Evolutionary conservation across 1,140 invertebrate species (phyloP), one percentile per base, ranked within the genome.

Genomic region (Dinothrombium tinctorium): DNA sequence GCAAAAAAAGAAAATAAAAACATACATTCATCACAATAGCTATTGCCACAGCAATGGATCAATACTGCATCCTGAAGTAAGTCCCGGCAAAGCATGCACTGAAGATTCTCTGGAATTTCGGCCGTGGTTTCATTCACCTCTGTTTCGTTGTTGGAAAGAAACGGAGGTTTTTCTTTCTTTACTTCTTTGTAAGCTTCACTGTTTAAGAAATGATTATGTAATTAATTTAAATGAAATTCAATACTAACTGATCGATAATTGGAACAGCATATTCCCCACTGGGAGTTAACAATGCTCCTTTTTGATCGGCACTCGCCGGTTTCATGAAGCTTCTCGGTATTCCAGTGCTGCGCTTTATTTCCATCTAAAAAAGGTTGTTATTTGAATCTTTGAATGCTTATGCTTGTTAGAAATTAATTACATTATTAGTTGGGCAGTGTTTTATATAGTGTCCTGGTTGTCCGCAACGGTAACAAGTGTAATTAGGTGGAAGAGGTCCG

Each of bases 1-100:
- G n/a, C n/a, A n/a, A n/a, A n/a, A n/a, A n/a, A n/a, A n/a, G n/a
- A n/a, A n/a, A n/a, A n/a, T n/a, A n/a, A n/a, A n/a, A n/a, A n/a
- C 73, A 70, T 70, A 82, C 89, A 96, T 62, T 95, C 87, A 65
- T 95, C 89, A 63, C 90, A 98, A 61, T 89, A 95, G 20, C 84
- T 90, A 58, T 84, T 84, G 14, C 84, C 87, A 60, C 89, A 98
- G 55, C 90, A 96, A 2, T 83, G 82, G 56, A 89, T 87, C 67
- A 94, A 76, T 11, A 95, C 84, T 40, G 89, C 87, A 64, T 96
- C 89, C 0, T 74, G 74, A 39, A 95, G 66, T n/a, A 95, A 59
- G 59, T 92, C 82, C 38, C 81, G 72, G 59, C 90, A 96, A 26
- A 95, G 69, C 28, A 69, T 75, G 59, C 90, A 96, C 28, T 83